Conservation (phyloP, 1,140 invertebrate species). For the Drosophila pandora region DNA sequence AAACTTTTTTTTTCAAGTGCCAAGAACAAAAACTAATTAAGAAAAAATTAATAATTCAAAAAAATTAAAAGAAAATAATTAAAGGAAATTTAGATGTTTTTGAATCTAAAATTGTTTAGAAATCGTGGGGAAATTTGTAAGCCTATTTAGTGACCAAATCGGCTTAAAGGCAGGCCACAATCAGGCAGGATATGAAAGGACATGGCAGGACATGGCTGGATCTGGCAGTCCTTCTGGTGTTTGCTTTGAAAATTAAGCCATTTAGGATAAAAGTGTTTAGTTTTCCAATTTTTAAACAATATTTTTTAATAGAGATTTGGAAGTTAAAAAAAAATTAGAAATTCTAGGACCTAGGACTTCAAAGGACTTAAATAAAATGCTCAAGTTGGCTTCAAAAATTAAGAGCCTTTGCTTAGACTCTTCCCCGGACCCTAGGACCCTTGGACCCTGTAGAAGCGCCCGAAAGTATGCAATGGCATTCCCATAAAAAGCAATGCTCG, state of each 20-base stretch:
- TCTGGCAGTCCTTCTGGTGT: conserved; percentile 18
- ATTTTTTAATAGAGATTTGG: conserved; percentile 9
- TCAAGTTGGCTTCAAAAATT: too few relatives aligned
- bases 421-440: too few relatives aligned
- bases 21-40: conserved; percentile 19
- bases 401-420: too few relatives aligned
- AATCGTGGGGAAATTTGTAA: conserved; percentile 25
- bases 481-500: conserved; percentile 17
- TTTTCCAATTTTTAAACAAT: conserved; percentile 10
- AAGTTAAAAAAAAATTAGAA: too few relatives aligned
- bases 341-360: too few relatives aligned
- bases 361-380: too few relatives aligned
- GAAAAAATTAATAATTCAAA: conserved; percentile 13
- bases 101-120: neutral
- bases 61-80: neutral
- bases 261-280: conserved; percentile 52
- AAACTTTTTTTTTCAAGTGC: conserved; percentile 33
- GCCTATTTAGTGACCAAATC: conserved; percentile 33
- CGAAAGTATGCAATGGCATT: conserved; percentile 26
- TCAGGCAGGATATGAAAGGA: conserved; percentile 6
- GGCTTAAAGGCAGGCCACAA: conserved; percentile 40
- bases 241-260: conserved; percentile 27
- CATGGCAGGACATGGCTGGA: neutral
- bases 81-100: neutral
- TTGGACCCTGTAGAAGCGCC: neutral